phyloP scores from a whole-genome alignment of 2,888 invertebrate species.

The Eupithecia exiguata region DNA sequence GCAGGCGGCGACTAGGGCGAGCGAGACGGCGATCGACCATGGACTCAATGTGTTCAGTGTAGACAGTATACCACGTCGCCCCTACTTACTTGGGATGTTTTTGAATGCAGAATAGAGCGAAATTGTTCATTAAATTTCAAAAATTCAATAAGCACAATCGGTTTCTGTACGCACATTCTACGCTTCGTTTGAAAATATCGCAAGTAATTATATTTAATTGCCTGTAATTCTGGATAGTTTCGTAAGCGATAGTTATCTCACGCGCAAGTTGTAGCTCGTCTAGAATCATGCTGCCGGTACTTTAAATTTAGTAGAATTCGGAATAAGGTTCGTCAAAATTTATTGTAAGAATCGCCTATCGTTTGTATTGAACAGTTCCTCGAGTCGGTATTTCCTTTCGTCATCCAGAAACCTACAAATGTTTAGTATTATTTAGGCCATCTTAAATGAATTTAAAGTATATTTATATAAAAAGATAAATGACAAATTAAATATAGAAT shows the following conservation, averaged over 20 bases:
- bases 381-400: slow-evolving; percentile 46
- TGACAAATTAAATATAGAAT: slow-evolving; percentile 80
- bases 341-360: slow-evolving; percentile 47
- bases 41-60: slow-evolving; percentile 78
- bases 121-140: slow-evolving; percentile 12
- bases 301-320: slow-evolving; percentile 58
- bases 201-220: slow-evolving; percentile 51
- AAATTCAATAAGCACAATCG: slow-evolving; percentile 48
- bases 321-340: slow-evolving; percentile 55
- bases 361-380: slow-evolving; percentile 50
- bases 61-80: slow-evolving; percentile 59
- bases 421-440: slow-evolving; percentile 78
- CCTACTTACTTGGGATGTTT: slow-evolving; percentile 70
- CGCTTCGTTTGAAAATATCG: slow-evolving; percentile 67
- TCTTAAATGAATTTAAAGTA: slow-evolving; percentile 76
- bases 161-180: slow-evolving; percentile 60
- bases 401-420: slow-evolving; percentile 52
- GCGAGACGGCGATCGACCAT: slow-evolving; percentile 62
- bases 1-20: slow-evolving; percentile 53
- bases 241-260: slow-evolving; percentile 68
- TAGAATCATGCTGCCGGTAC: slow-evolving; percentile 66
- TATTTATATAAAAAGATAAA: slow-evolving; percentile 74
- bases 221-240: slow-evolving; percentile 62
- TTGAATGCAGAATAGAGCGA: slow-evolving; percentile 56
- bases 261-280: slow-evolving; percentile 72